Base-by-base conservation (phyloP, 2,888 invertebrate species). In the Spatulosminthurus flaviceps region DNA sequence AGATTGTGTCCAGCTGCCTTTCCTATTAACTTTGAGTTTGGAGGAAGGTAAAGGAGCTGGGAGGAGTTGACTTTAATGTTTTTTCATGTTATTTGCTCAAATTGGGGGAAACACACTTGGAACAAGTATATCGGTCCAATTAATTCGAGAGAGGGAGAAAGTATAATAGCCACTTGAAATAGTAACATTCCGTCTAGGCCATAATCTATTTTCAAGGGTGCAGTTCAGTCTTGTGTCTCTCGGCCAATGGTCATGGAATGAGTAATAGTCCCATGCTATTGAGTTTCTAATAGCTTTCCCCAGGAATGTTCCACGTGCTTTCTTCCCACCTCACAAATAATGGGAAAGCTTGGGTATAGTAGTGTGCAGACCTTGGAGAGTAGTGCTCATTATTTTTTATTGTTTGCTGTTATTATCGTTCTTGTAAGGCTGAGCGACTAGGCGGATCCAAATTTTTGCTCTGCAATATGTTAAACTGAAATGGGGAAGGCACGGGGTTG, bases 181-280 rank as follows among this genome's bases (percentile, higher is more conserved):
- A 34, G n/a, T n/a, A 19, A 51, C 51, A 51, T 51, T 51, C 51
- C 51, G 5, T 51, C 51, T 51, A 13, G 16, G 51, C 51, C 51
- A 51, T 51, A 51, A 51, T 51, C 51, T n/a, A 51, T 51, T 51
- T 51, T 51, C 51, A 51, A 51, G 16, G 51, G 51, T 51, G 51
- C 51, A 51, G 16, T 19, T 13, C 51, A 11, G 51, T 51, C 51
- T 19, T 16, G 16, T 19, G 51, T 5, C 4, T 16, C 51, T 11
- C 51, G n/a, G 16, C 41, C 7, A n/a, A 51, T 19, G 19, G 51
- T 51, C 16, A 51, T 51, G 51, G n/a, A 13, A 19, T 51, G 51
- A 51, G 51, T n/a, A 51, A 51, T n/a, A n/a, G 51, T 51, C 51
- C 1, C 5, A 11, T 16, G n/a, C 51, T 19, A 51, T 19, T 51